phyloP scores from a whole-genome alignment of 2,113 vertebrate genomes.

The Halichoeres trimaculatus region DNA sequence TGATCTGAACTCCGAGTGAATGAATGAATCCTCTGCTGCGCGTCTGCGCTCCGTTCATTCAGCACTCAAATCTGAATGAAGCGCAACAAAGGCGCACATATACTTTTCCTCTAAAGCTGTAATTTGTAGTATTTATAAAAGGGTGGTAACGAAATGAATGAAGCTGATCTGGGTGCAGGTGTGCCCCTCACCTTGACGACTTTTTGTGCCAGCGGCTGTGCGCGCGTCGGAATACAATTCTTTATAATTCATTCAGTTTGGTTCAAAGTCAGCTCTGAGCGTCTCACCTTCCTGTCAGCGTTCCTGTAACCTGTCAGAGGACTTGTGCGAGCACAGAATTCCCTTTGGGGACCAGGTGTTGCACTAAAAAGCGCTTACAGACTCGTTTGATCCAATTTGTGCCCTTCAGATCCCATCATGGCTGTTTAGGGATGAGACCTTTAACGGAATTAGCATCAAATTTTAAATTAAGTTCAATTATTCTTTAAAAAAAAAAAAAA shows the following conservation, averaged over 20 bases:
- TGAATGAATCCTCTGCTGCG: constrained; percentile 37
- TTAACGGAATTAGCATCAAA: too few species aligned
- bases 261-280: background rate
- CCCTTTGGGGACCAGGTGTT: background rate
- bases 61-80: constrained; percentile 39
- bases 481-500: background rate
- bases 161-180: background rate
- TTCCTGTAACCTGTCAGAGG: background rate
- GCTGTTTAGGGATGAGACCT: too few species aligned
- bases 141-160: background rate
- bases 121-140: too few species aligned
- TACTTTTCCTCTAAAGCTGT: background rate
- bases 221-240: background rate
- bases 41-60: constrained; percentile 45
- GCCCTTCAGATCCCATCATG: background rate
- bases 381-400: background rate
- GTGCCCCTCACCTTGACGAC: background rate
- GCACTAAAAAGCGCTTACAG: background rate
- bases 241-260: background rate
- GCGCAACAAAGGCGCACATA: background rate
- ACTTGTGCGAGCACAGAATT: background rate
- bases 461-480: background rate
- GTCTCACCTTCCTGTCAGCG: background rate
- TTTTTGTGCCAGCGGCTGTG: background rate
- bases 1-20: constrained; percentile 14